Conservation (phyloP, 2,797 vertebrate species). For the Coendou prehensilis region DNA sequence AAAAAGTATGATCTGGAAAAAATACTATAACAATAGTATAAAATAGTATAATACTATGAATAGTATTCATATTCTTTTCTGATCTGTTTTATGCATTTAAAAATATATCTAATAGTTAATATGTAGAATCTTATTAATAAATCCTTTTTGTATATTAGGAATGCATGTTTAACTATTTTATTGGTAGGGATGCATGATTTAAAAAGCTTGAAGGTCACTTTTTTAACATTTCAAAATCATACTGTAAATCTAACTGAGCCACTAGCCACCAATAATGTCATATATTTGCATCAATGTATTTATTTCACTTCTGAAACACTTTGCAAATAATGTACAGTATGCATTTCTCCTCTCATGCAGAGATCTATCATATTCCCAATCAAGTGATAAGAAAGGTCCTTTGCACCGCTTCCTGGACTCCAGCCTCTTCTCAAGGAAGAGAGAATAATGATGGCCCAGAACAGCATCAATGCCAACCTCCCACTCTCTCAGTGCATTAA, state of each 20-base stretch:
- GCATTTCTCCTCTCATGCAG: not conserved
- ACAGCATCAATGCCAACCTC: not conserved
- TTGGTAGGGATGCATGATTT: not conserved
- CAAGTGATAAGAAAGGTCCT: not conserved
- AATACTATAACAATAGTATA: too few relatives aligned
- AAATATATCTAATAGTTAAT: not conserved
- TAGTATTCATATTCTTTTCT: constrained; percentile 35
- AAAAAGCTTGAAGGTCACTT: not conserved
- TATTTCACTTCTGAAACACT: constrained; percentile 54
- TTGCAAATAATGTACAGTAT: constrained; percentile 30
- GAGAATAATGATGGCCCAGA: not conserved
- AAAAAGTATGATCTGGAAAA: too few relatives aligned
- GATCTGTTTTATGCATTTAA: constrained; percentile 3
- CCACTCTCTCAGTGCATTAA: not conserved
- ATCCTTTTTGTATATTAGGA: not conserved
- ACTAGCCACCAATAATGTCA: not conserved
- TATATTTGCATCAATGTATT: constrained; percentile 14
- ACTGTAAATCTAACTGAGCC: not conserved
- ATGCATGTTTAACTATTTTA: not conserved
- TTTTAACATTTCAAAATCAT: constrained; percentile 40
- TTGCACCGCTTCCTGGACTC: not conserved
- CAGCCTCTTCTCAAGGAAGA: not conserved
- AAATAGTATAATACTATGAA: not conserved
- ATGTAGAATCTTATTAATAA: constrained; percentile 1
- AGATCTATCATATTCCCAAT: not conserved